Base-by-base conservation (phyloP, 2,113 vertebrate genomes). In the Pavo muticus region DNA sequence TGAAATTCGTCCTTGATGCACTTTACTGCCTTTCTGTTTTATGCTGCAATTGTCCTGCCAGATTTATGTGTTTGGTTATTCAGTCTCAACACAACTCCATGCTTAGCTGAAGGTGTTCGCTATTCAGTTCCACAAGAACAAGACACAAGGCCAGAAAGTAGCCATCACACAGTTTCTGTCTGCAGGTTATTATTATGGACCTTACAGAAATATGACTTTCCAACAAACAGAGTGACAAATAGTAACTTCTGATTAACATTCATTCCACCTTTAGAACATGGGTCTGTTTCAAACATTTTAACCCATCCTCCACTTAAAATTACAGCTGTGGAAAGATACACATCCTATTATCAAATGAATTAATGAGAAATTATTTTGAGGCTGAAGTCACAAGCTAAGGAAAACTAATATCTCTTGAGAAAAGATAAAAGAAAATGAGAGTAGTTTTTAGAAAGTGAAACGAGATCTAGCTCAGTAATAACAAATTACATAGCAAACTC, bases 151-250 rank as follows among this genome's bases (percentile, higher is more conserved):
- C 37, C 40, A 29, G 0, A 1, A 54, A 68, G 64, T 13, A 79
- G 92, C 24, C 24, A 76, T 59, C 79, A 61, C 1, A 0, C 52
- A 54, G 85, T 78, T 95, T 94, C 42, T n/a, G 71, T 19, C 57
- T 72, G 69, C 45, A 95, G 54, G 44, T 84, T 70, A 3, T 25
- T 87, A 84, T 80, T 94, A 82, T 6, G 61, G 87, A 70, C 14
- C 24, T 7, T 6, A 48, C 44, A 78, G 88, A 97, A 96, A 96
- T 68, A 93, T 0, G 4, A 90, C 80, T 79, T 96, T 68, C 75
- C 73, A 91, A 96, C 91, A 84, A 69, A 92, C 23, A 76, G 19
- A 79, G 71, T 76, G 77, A 74, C 81, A 95, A 96, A 93, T 14
- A 83, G 42, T 9, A 84, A 72, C 89, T 96, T 91, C 84, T 44